Base-by-base conservation (phyloP, 2,113 vertebrate genomes). In the Prunella himalayana region DNA sequence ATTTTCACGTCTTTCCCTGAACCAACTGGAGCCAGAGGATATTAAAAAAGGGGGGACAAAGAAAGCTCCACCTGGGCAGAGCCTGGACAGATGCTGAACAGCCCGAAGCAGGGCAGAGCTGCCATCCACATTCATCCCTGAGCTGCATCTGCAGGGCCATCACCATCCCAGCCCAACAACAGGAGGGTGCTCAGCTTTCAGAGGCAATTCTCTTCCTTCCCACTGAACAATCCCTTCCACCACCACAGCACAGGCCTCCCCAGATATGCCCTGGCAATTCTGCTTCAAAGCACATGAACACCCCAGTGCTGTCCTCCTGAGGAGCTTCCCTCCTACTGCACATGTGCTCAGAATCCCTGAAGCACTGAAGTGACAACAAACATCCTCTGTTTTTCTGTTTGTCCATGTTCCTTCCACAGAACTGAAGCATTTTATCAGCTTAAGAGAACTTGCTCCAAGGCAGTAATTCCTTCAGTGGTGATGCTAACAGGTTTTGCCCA, bases 51-150 rank as follows among this genome's bases (percentile, higher is more conserved):
- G 4, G 13, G 12, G 3, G 13, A 12, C 13, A 13, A 19, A 7
- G 15, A 17, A 21, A 15, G 11, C 24, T 51, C 14, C 60, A 65
- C 19, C 7, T 18, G 4, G 11, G 42, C 10, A 3, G 37, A 45
- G 54, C 42, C 44, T 27, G 25, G 37, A 42, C 21, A 68, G 79
- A 51, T 13, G 23, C 76, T 13, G 4, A 59, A 16, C 49, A 88
- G 68, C 59, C n/a, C 42, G 41, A n/a, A 37, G 76, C 28, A 37
- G 16, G 27, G 18, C 8, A 3, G 73, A 50, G 56, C 49, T 94
- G 51, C 22, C 35, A 30, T 6, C 37, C 17, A 22, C 59, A 17
- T 18, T 10, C 0, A 25, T 16, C 61, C 56, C 69, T 0, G 1
- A 90, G 71, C 2, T 86, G 54, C 64, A 68, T 27, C 41, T 51